These are phyloP conservation scores for Cynopterus sphinx DNA, from an alignment of 2,797 vertebrate genomes.

Conservation along the genomic window DNA sequence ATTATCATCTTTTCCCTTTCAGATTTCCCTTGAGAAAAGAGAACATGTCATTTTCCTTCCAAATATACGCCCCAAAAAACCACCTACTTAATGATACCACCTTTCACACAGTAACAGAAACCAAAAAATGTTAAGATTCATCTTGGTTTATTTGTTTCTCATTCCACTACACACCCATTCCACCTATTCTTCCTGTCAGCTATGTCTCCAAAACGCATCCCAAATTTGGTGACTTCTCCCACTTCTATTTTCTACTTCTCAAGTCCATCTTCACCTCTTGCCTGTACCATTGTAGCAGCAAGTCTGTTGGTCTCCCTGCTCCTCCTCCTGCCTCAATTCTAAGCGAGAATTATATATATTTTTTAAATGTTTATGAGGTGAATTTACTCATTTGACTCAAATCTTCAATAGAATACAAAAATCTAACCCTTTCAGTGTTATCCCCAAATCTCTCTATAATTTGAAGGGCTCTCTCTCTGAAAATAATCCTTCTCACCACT, in stretches of 20 bases:
- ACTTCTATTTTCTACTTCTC: background rate
- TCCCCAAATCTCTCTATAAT: background rate
- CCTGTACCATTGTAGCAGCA: background rate
- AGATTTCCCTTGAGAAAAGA: background rate
- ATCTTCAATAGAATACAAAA: background rate
- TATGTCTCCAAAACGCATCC: background rate
- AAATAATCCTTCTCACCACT: background rate
- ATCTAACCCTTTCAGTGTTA: background rate
- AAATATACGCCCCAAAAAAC: background rate
- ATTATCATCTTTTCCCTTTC: background rate
- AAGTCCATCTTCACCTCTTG: background rate
- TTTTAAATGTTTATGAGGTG: background rate
- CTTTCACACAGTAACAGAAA: background rate
- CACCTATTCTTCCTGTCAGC: background rate
- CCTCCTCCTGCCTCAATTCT: background rate
- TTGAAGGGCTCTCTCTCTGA: background rate
- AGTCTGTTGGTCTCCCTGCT: background rate
- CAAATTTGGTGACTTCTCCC: background rate
- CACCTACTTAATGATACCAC: background rate
- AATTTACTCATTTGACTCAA: background rate
- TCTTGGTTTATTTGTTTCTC: background rate
- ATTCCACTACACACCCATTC: background rate
- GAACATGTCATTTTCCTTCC: background rate
- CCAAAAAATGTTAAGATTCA: background rate
- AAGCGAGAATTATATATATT: background rate